Percentiles rank a stretch among this genome's conserved stretches.
Conservation (phyloP, 2,888 invertebrate genomes). For the Stictocephala bisonia region DNA sequence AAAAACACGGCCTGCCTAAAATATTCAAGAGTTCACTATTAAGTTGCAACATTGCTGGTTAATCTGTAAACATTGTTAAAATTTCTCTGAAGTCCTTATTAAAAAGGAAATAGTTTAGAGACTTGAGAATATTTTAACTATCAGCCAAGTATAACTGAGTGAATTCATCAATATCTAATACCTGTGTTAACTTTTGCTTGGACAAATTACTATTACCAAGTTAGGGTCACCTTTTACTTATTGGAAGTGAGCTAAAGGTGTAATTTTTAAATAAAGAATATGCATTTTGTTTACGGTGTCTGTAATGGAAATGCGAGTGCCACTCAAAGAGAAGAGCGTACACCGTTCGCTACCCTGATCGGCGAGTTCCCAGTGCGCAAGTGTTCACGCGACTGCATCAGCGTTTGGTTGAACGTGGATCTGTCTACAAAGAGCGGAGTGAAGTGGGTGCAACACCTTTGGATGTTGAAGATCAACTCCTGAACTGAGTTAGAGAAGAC, state of each 20-base stretch:
- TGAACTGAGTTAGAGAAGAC: too few relatives aligned
- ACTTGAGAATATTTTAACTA: too few relatives aligned
- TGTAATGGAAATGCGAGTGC: constrained; percentile 8
- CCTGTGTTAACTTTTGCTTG: too few relatives aligned
- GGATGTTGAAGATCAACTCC: too few relatives aligned
- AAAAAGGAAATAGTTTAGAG: too few relatives aligned
- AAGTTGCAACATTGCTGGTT: too few relatives aligned
- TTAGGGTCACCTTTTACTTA: constrained; percentile 3
- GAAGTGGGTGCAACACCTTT: constrained; percentile 23
- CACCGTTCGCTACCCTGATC: background rate
- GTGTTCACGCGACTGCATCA: constrained; percentile 17
- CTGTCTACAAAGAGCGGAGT: constrained; percentile 26
- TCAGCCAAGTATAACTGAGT: too few relatives aligned
- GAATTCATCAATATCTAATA: too few relatives aligned
- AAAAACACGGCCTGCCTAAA: too few relatives aligned
- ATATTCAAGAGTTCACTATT: too few relatives aligned
- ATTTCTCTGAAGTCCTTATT: too few relatives aligned
- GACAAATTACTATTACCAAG: background rate
- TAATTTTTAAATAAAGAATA: constrained; percentile 31
- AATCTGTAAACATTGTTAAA: too few relatives aligned
- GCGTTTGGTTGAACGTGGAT: constrained; percentile 24
- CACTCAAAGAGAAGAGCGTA: constrained; percentile 31
- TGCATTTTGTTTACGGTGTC: constrained; percentile 12
- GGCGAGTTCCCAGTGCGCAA: constrained; percentile 22
- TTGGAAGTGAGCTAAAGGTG: background rate